Percentiles rank a stretch among this genome's conserved stretches.
Conservation (phyloP, 2,797 vertebrate genomes). For the Rhodeus uyekii region DNA sequence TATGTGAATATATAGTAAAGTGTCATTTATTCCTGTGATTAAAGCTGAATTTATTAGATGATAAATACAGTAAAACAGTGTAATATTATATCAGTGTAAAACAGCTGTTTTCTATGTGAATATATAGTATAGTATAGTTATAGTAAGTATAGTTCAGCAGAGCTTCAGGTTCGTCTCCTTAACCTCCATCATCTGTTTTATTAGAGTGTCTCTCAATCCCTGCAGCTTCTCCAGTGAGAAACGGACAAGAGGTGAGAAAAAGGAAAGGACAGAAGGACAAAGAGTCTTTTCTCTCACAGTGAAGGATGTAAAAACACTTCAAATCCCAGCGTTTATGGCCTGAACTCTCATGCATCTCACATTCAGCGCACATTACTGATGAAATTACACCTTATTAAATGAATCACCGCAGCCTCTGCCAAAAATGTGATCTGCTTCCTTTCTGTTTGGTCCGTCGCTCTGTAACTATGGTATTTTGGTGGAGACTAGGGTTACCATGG, state of each 20-base stretch:
- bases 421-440: not conserved
- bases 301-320: not conserved
- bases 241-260: not conserved
- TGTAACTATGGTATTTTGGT: not conserved
- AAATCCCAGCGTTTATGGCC: not conserved
- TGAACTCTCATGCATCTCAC: not conserved
- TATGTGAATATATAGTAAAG: no score
- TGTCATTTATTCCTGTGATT: no score
- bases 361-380: not conserved
- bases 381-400: not conserved
- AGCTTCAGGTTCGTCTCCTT: not conserved
- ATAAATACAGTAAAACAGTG: no score
- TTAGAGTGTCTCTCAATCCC: no score
- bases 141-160: no score
- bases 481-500: not conserved
- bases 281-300: not conserved
- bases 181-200: not conserved
- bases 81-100: no score
- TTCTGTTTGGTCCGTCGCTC: not conserved
- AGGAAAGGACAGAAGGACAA: not conserved
- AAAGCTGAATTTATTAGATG: no score
- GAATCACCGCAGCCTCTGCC: not conserved
- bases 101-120: no score
- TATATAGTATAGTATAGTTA: no score
- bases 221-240: not conserved